Evolutionary conservation across 2,888 invertebrate species (phyloP), one percentile per base, ranked within the genome.

Genomic region (Eristalinus aeneus): DNA sequence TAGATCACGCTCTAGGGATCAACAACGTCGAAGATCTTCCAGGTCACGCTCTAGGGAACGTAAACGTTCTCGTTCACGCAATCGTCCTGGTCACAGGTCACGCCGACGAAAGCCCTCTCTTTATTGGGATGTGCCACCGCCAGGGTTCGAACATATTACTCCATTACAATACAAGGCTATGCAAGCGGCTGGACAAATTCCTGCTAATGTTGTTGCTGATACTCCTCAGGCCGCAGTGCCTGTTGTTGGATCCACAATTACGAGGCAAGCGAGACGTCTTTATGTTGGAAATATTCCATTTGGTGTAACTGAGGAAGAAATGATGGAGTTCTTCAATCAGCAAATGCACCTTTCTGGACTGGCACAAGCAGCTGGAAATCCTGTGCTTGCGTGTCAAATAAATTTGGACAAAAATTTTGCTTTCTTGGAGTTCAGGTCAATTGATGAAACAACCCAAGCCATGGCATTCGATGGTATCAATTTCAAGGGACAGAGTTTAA

Each of bases 401-500:
- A 99, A 99, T 94, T 95, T 99, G 93, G 99, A 99, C 93, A 99
- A 99, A 93, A 99, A 99, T 93, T 99, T 99, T 94, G 99, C 99
- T 90, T 99, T 99, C 94, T 95, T 99, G 89, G 98, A 99, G 94
- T 98, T 98, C 93, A 94, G 91, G 90, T 99, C 99, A 16, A 99
- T 99, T 91, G 99, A 99, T 94, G 99, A 99, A 93, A 99, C 99
- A 5, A 98, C 99, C 58, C 98, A 99, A 92, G 99, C 99, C 1
- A 99, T 99, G 98, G 99, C 99, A 27, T 99, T 99, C 93, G 99
- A 99, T 93, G 99, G 99, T 39, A 99, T 99, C 89, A 98, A 98
- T 93, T 99, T 99, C 93, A 98, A 99, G 93, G 97, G 97, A 58
- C 99, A 99, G 93, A 98, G 98, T 93, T 95, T 99, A 92, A 99